These are phyloP conservation scores for Smutsia temminckii DNA, from an alignment of 2,797 vertebrate genomes.

Conservation along the genomic window DNA sequence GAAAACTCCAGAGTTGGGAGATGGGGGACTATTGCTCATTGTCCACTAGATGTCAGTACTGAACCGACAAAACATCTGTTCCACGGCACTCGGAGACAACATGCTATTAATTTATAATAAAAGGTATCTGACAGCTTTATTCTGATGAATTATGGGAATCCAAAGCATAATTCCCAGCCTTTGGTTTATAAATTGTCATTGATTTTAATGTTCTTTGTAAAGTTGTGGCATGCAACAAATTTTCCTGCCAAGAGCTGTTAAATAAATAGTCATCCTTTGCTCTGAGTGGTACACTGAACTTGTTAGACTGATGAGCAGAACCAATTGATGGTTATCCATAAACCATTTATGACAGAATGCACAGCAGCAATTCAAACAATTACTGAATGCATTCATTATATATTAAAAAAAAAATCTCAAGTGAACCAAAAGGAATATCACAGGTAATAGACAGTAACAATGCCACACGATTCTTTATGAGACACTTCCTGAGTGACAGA, in stretches of 20 bases:
- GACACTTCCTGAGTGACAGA: slow-evolving; percentile 72
- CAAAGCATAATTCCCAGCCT: slow-evolving; percentile 86
- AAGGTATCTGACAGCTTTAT: slow-evolving; percentile 90
- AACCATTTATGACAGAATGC: slow-evolving; percentile 84
- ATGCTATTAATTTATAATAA: slow-evolving; percentile 87
- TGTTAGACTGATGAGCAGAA: slow-evolving; percentile 86
- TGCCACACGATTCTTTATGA: slow-evolving; percentile 48
- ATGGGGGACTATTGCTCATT: background rate
- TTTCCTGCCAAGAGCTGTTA: slow-evolving; percentile 89
- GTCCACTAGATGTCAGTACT: slow-evolving; percentile 88
- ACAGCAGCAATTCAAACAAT: slow-evolving; percentile 83
- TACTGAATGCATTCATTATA: slow-evolving; percentile 80
- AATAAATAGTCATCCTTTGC: slow-evolving; percentile 87
- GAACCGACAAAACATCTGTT: slow-evolving; percentile 79
- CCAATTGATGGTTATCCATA: slow-evolving; percentile 87
- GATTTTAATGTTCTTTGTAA: slow-evolving; percentile 91
- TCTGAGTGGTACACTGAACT: slow-evolving; percentile 83
- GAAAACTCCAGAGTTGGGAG: background rate
- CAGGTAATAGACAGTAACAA: slow-evolving; percentile 76
- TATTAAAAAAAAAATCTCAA: slow-evolving; percentile 62
- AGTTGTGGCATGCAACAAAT: slow-evolving; percentile 88
- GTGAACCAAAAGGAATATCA: slow-evolving; percentile 61
- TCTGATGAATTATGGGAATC: slow-evolving; percentile 89
- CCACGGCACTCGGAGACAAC: slow-evolving; percentile 58
- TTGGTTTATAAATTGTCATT: slow-evolving; percentile 90